Percentiles rank a stretch among this genome's conserved stretches.
phyloP scores from a whole-genome alignment of 2,797 vertebrate species.

The Caiman crocodilus region DNA sequence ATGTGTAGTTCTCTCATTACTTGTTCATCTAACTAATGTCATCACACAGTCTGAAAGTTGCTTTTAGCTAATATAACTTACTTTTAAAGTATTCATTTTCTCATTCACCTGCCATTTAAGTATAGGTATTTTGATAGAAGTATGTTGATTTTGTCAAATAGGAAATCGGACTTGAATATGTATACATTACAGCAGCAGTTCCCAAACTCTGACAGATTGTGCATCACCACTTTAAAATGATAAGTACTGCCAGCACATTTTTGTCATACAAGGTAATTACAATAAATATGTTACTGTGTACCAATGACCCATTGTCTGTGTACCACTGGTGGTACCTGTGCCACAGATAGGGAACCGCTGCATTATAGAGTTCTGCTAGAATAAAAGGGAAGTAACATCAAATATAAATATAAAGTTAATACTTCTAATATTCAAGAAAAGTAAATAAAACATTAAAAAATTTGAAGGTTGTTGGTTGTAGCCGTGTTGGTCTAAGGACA shows the following conservation, averaged over 20 bases:
- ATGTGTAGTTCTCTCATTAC: constrained; percentile 21
- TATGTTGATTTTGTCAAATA: background rate
- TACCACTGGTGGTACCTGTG: too few relatives aligned
- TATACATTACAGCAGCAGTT: too few relatives aligned
- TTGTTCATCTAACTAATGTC: background rate
- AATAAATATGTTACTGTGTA: too few relatives aligned
- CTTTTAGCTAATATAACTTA: background rate
- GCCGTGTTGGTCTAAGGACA: too few relatives aligned
- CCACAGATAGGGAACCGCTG: too few relatives aligned
- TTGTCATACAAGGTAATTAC: too few relatives aligned
- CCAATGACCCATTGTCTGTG: too few relatives aligned
- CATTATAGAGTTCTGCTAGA: background rate
- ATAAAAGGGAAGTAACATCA: accelerated
- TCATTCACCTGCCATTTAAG: background rate
- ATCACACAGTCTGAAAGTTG: background rate
- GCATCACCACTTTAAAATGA: too few relatives aligned
- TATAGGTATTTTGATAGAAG: accelerated
- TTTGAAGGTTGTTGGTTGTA: too few relatives aligned
- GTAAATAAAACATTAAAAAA: too few relatives aligned
- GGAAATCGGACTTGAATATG: background rate
- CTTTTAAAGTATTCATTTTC: background rate
- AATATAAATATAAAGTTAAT: background rate
- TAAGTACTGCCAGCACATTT: too few relatives aligned
- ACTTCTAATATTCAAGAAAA: background rate
- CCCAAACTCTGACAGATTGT: too few relatives aligned